Evolutionary conservation across 2,888 invertebrate species (phyloP).

Genomic region (Furcula furcula): DNA sequence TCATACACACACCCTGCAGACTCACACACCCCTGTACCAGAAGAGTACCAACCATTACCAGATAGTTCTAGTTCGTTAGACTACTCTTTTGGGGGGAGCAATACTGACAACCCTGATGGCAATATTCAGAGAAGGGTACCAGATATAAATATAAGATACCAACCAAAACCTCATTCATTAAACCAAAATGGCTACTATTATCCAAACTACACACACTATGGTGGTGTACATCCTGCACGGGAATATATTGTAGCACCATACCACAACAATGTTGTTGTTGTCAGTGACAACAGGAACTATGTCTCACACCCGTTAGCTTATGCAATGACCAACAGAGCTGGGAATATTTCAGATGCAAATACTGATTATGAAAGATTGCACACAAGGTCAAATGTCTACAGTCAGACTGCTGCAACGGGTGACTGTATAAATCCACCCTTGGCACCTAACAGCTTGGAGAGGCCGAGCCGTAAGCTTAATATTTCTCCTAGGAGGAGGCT

Average conservation of each 20-base stretch:
- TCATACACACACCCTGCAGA: constrained; percentile 52
- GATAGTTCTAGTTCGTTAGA: constrained; percentile 70
- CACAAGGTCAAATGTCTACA: constrained; percentile 20
- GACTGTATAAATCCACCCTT: constrained; percentile 25
- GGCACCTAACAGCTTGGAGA: constrained; percentile 49
- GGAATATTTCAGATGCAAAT: constrained; percentile 34
- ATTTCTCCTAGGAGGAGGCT: constrained; percentile 68
- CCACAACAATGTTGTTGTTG: constrained; percentile 53
- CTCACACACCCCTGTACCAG: constrained; percentile 70
- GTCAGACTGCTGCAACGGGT: constrained; percentile 15
- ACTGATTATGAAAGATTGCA: constrained; percentile 39
- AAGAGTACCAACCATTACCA: constrained; percentile 73
- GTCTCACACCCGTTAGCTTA: constrained; percentile 48
- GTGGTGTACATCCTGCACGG: constrained; percentile 37
- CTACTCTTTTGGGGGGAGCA: constrained; percentile 45
- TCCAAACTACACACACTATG: constrained; percentile 50
- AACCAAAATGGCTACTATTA: constrained; percentile 55
- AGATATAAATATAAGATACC: constrained; percentile 64
- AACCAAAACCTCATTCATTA: constrained; percentile 56
- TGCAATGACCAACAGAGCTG: constrained; percentile 38
- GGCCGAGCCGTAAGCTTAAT: constrained; percentile 70
- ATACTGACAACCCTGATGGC: constrained; percentile 42
- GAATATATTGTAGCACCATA: constrained; percentile 51
- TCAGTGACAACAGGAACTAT: constrained; percentile 53
- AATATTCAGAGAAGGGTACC: constrained; percentile 42